Conservation (phyloP, 2,113 vertebrate genomes). For the Girardinichthys multiradiatus region DNA sequence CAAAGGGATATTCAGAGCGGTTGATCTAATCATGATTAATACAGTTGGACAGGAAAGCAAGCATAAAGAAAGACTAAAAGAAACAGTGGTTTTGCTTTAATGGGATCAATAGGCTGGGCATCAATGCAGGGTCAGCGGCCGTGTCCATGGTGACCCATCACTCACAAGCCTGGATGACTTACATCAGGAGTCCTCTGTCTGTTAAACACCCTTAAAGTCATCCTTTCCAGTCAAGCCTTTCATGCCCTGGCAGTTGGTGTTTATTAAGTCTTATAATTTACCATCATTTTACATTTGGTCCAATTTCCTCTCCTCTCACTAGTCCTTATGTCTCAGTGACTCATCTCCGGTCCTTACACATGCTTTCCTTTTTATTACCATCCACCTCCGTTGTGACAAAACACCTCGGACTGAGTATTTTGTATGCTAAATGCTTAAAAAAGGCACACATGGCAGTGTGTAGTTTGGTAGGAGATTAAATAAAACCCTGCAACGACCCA, state of each 20-base stretch:
- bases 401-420: constrained; percentile 18
- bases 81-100: constrained; percentile 66
- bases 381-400: constrained; percentile 20
- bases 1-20: constrained; percentile 39
- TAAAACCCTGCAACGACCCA: background rate
- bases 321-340: constrained; percentile 26
- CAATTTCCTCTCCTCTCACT: constrained; percentile 16
- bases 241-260: constrained; percentile 8
- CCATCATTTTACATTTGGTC: constrained; percentile 22
- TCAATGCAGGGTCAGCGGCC: constrained; percentile 67
- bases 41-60: constrained; percentile 54
- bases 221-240: constrained; percentile 12
- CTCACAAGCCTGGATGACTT: constrained; percentile 65
- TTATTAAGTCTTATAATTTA: constrained; percentile 15
- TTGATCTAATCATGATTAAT: constrained; percentile 72
- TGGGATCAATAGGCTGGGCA: constrained; percentile 74
- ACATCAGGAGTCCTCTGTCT: constrained; percentile 50
- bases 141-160: constrained; percentile 72
- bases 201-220: constrained; percentile 24
- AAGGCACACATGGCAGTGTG: background rate
- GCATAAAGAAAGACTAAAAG: constrained; percentile 35
- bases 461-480: constrained; percentile 8
- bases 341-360: constrained; percentile 25
- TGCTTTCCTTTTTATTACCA: constrained; percentile 17
- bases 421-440: constrained; percentile 8